Evolutionary conservation across 2,113 vertebrate species (phyloP).

Genomic region (Trematocara nigrifrons): DNA sequence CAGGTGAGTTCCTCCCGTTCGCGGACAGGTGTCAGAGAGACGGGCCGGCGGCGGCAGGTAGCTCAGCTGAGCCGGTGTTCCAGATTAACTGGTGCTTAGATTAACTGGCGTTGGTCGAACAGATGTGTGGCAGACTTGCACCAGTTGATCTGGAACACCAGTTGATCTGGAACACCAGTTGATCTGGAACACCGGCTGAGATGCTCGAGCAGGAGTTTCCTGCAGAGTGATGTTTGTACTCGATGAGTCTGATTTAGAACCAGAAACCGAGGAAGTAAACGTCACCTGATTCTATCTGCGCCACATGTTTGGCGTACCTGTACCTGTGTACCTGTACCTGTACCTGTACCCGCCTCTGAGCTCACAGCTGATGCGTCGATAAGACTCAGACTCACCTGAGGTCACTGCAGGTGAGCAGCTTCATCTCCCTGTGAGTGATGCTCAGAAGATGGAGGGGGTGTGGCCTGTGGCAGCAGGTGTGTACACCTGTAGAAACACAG

Average conservation of each 20-base stretch:
- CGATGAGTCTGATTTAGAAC: background rate
- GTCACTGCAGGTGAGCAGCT: background rate
- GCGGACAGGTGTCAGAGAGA: background rate
- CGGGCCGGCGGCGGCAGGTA: background rate
- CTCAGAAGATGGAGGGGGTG: background rate
- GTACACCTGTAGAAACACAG: background rate
- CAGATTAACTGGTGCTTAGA: background rate
- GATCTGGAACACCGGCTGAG: background rate
- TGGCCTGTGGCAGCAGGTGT: background rate
- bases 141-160: too few relatives aligned
- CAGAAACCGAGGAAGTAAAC: background rate
- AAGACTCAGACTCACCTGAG: background rate
- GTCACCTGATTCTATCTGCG: background rate
- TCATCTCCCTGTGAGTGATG: background rate
- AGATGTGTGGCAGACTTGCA: background rate
- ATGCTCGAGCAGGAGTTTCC: background rate
- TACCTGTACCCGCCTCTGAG: background rate
- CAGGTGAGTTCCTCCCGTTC: background rate
- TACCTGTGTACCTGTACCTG: too few relatives aligned
- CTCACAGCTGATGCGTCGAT: background rate
- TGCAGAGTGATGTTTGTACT: background rate
- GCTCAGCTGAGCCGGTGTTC: background rate
- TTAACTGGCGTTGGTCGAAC: background rate
- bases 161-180: accelerated
- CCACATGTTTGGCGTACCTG: background rate